Conservation (phyloP, 2,797 vertebrate genomes). For the Gallinago stenura region DNA sequence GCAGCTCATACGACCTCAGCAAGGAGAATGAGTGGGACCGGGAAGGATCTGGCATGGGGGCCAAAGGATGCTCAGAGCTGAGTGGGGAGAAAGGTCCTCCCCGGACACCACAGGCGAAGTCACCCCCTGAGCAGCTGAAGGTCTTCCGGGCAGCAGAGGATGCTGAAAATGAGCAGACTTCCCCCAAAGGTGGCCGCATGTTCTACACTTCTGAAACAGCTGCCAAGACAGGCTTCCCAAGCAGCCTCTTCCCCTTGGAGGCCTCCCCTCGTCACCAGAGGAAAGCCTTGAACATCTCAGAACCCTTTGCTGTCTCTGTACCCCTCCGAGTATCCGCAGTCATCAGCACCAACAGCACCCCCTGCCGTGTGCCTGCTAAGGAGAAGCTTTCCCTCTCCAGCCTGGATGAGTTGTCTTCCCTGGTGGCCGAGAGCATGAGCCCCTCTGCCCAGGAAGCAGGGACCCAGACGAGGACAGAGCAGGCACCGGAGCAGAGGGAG, state of each 20-base stretch:
- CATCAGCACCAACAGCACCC: slow-evolving; percentile 96
- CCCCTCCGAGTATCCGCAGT: slow-evolving; percentile 93
- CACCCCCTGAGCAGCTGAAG: slow-evolving; percentile 93
- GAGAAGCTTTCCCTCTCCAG: slow-evolving; percentile 84
- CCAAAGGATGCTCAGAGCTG: slow-evolving; percentile 77
- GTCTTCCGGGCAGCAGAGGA: slow-evolving; percentile 91
- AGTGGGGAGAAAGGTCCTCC: slow-evolving; percentile 63
- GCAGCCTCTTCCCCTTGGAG: slow-evolving; percentile 93
- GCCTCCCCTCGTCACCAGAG: slow-evolving; percentile 93
- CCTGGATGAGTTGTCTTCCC: slow-evolving; percentile 78
- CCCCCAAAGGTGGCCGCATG: slow-evolving; percentile 92
- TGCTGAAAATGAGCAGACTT: slow-evolving; percentile 85
- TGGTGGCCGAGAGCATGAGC: slow-evolving; percentile 58
- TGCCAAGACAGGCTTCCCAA: slow-evolving; percentile 88
- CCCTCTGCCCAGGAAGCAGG: slow-evolving; percentile 18
- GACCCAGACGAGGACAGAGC: slow-evolving; percentile 9
- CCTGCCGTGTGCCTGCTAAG: slow-evolving; percentile 86
- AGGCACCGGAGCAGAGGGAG: slow-evolving; percentile 28
- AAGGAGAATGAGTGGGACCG: slow-evolving; percentile 88
- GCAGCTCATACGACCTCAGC: slow-evolving; percentile 87
- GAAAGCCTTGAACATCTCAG: slow-evolving; percentile 95
- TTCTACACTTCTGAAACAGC: slow-evolving; percentile 89
- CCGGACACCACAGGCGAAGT: slow-evolving; percentile 74
- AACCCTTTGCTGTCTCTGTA: slow-evolving; percentile 95
- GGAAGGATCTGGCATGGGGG: slow-evolving; percentile 77